These are phyloP conservation scores for Aphelenchoides besseyi DNA, from an alignment of 1,140 invertebrate genomes.

Conservation along the genomic window DNA sequence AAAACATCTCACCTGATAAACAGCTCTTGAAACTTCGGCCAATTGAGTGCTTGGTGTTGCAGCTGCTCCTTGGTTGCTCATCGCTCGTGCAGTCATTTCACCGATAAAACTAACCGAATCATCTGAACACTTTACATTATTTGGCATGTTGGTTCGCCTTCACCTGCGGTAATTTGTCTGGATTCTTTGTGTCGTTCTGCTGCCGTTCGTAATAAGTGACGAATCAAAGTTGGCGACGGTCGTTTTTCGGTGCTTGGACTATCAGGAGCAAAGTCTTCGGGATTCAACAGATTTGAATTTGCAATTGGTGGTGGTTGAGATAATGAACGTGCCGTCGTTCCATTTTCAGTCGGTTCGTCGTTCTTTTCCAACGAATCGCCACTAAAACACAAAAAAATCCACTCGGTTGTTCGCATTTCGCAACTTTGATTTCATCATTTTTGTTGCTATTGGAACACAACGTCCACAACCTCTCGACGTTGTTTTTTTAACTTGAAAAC, in stretches of 20 bases:
- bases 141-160: too few species aligned
- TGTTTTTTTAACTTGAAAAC: neutral
- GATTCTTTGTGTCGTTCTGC: conserved; percentile 7
- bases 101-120: conserved; percentile 3
- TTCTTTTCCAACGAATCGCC: conserved; percentile 14
- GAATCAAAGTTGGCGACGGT: neutral
- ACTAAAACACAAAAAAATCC: neutral
- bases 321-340: neutral
- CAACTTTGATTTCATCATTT: neutral
- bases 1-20: conserved; percentile 15
- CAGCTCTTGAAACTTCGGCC: conserved; percentile 12
- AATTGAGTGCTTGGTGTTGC: conserved; percentile 10
- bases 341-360: conserved; percentile 6
- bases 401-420: neutral
- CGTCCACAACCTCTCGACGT: neutral
- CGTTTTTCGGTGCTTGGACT: neutral
- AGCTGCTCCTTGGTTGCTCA: conserved; percentile 3
- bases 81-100: conserved; percentile 1
- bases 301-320: neutral
- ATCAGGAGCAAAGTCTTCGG: neutral
- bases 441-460: neutral
- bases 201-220: conserved; percentile 4
- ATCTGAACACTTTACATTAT: neutral
- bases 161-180: neutral
- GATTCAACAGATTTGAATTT: neutral